Conservation (phyloP, 1,140 invertebrate genomes). For the Gonatopus flavifemur region DNA sequence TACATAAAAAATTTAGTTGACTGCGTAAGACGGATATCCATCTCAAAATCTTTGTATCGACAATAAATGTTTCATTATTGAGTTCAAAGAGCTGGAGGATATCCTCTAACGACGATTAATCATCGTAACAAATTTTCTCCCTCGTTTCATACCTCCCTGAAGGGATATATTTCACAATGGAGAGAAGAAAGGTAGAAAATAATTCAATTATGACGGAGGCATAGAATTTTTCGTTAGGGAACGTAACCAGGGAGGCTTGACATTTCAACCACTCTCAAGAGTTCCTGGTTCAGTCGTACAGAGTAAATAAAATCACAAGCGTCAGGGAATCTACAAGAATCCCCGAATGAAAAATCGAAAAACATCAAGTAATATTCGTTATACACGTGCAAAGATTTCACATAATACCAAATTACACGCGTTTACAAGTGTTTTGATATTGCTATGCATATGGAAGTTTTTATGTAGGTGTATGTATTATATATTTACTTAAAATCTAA, state of each 20-base stretch:
- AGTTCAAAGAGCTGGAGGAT: conserved; percentile 46
- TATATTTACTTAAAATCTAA: conserved; percentile 21
- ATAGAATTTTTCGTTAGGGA: conserved; percentile 49
- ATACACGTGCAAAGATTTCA: conserved; percentile 20
- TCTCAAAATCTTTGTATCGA: conserved; percentile 41
- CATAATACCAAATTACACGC: too few species aligned
- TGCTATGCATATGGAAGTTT: neutral
- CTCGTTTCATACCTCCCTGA: too few species aligned
- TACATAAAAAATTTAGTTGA: too few species aligned
- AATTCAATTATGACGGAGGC: conserved; percentile 37
- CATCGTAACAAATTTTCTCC: too few species aligned
- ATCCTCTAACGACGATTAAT: too few species aligned
- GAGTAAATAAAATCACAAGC: conserved; percentile 59
- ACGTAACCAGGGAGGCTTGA: conserved; percentile 41
- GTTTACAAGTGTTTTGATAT: conserved; percentile 11
- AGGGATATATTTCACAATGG: too few species aligned
- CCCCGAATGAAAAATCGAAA: conserved; percentile 47
- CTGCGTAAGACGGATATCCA: conserved; percentile 25
- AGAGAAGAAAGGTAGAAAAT: conserved; percentile 22
- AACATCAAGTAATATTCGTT: conserved; percentile 33
- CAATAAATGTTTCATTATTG: conserved; percentile 50
- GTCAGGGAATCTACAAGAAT: conserved; percentile 39
- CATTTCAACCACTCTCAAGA: conserved; percentile 35
- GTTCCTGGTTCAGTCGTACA: conserved; percentile 38
- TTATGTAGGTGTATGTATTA: neutral